Base-by-base conservation (phyloP, 2,797 vertebrate genomes). In the Microctenopoma lineatum region DNA sequence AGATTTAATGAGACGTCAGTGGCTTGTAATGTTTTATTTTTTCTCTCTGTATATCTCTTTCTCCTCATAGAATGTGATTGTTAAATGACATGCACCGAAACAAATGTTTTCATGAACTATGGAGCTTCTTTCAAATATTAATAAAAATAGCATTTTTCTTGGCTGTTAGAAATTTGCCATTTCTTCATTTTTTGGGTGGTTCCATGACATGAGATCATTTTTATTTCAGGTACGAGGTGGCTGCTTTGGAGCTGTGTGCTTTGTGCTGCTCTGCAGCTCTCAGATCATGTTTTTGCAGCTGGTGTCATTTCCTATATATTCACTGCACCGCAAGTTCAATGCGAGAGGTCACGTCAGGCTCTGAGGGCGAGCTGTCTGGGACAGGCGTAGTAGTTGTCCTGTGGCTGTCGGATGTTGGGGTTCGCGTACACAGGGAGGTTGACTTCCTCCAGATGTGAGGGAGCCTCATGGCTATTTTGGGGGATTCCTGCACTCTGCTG, bases 61-160 rank as follows among this genome's bases (percentile, higher is more conserved):
- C 92, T 96, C 96, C 96, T 98, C 95, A 94, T 97, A 97, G 96
- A 97, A 97, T 97, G 97, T 98, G 97, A 97, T 96, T 94, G 95
- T 96, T 96, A 94, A 89, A 96, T 94, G 93, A 96, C 96, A 96
- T 95, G 95, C 97, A 96, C 95, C 95, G 92, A 92, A 93, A 93
- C 92, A 94, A 94, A 95, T 93, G 94, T 96, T 96, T 97, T 96
- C 94, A 95, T 93, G 91, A 96, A 96, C 94, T 96, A 97, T 96
- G 95, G 95, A 96, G 96, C 96, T 97, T 96, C 95, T 96, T 97
- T 96, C 94, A 95, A 95, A 96, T 95, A 93, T 94, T 96, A 98
- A 98, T 98, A 34, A 98, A 98, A 97, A 93, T 91, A 92, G 95
- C 96, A 93, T 87, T 95, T 97, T 94, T 95, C 96, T 97, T 96